These are phyloP conservation scores for Mycetomoellerius zeteki DNA, from an alignment of 1,140 invertebrate genomes.

Conservation along the genomic window DNA sequence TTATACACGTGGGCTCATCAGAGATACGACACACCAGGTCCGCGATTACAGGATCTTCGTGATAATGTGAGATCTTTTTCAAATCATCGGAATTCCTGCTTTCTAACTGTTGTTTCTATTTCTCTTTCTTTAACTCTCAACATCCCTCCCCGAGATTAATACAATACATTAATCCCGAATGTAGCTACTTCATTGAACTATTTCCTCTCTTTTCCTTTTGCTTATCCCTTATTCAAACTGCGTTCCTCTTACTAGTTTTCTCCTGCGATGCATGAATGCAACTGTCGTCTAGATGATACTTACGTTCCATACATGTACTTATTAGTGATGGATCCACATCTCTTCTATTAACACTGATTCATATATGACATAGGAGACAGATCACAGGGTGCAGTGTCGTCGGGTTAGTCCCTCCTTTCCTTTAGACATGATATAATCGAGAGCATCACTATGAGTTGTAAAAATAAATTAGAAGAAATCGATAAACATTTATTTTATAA, in stretches of 20 bases:
- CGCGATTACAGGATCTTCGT: neutral
- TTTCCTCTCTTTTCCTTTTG: slow-evolving; percentile 25
- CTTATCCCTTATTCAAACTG: slow-evolving; percentile 29
- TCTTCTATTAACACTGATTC: slow-evolving; percentile 77
- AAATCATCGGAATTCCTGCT: neutral
- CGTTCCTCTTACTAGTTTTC: slow-evolving; percentile 23
- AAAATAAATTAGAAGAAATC: neutral
- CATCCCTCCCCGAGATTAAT: neutral
- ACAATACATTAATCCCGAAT: neutral
- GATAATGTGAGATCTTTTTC: neutral
- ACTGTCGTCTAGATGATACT: slow-evolving; percentile 52
- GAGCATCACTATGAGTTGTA: neutral
- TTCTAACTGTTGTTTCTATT: neutral
- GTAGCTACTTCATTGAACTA: neutral
- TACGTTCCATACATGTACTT: slow-evolving; percentile 67
- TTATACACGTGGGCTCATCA: neutral
- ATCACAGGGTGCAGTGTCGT: neutral
- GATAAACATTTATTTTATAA: neutral
- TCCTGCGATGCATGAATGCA: slow-evolving; percentile 31
- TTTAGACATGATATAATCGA: neutral
- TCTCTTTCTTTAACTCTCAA: neutral
- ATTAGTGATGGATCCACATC: slow-evolving; percentile 70
- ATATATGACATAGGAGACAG: slow-evolving; percentile 53
- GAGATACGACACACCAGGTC: neutral
- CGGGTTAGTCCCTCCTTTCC: neutral